phyloP scores from a whole-genome alignment of 64 coral and sea anemone genomes.

The Stichodactyla helianthus region DNA sequence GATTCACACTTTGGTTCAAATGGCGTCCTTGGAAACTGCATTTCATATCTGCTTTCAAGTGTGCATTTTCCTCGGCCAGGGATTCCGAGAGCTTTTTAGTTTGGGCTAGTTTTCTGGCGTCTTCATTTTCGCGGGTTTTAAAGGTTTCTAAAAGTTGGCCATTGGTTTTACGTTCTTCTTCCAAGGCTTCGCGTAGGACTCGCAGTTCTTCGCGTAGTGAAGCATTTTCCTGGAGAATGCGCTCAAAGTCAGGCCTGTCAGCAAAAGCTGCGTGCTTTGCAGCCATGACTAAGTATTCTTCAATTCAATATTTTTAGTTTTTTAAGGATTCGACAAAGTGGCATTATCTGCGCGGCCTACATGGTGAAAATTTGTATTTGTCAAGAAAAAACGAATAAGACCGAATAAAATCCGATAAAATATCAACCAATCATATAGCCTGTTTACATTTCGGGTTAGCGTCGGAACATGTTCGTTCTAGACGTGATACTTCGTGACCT shows the following conservation, averaged over 20 bases:
- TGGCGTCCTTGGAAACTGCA: constrained; percentile 6
- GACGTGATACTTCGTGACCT: not conserved
- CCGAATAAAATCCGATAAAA: not conserved
- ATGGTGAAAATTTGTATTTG: constrained; percentile 1
- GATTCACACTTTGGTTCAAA: not conserved
- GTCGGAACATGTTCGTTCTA: not conserved
- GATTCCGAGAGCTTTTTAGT: not conserved
- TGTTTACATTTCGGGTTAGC: not conserved
- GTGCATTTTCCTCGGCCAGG: not conserved
- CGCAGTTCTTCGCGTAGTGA: not conserved
- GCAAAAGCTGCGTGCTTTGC: not conserved
- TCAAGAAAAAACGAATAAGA: not conserved
- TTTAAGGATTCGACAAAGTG: not conserved
- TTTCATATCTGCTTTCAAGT: not conserved
- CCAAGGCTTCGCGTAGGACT: not conserved
- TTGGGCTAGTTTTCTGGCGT: not conserved
- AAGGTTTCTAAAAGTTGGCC: not conserved
- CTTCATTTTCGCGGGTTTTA: not conserved
- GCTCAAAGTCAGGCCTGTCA: not conserved
- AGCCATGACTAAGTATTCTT: not conserved
- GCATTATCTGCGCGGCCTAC: not conserved
- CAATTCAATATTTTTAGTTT: not conserved
- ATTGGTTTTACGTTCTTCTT: not conserved
- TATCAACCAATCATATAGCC: not conserved
- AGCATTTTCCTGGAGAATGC: not conserved